Conservation (phyloP, 2,888 invertebrate species). For the Schrankia costaestrigalis region DNA sequence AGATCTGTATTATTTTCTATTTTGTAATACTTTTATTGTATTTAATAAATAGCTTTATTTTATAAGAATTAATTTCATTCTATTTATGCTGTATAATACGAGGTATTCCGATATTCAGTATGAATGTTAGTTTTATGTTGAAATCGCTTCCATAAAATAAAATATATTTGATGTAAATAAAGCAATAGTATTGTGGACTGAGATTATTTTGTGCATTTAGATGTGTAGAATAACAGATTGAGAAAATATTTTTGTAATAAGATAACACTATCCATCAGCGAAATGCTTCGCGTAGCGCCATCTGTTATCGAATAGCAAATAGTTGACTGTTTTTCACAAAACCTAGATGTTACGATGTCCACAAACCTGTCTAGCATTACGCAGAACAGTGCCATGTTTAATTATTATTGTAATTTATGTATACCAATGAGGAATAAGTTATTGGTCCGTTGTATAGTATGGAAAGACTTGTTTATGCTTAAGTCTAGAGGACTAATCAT, state of each 20-base stretch:
- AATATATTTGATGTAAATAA: conserved; percentile 56
- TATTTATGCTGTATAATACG: conserved; percentile 77
- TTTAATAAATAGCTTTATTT: conserved; percentile 59
- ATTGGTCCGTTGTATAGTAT: conserved; percentile 16
- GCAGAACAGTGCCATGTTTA: conserved; percentile 48
- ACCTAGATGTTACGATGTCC: conserved; percentile 28
- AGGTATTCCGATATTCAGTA: conserved; percentile 75
- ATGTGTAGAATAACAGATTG: conserved; percentile 43
- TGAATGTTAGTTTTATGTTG: conserved; percentile 61
- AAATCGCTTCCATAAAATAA: conserved; percentile 64
- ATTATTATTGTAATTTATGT: conserved; percentile 20
- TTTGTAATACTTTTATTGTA: conserved; percentile 77
- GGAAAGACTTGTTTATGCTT: conserved; percentile 19
- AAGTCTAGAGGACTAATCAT: too few relatives aligned
- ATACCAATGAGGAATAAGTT: conserved; percentile 16
- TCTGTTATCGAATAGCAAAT: conserved; percentile 41
- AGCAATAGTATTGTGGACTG: conserved; percentile 71
- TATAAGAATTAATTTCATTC: conserved; percentile 53
- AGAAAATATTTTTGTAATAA: conserved; percentile 38
- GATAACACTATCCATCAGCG: conserved; percentile 22
- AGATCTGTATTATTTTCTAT: conserved; percentile 81
- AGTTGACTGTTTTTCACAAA: conserved; percentile 5
- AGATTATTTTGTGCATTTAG: conserved; percentile 76
- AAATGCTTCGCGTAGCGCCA: conserved; percentile 39
- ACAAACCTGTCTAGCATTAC: conserved; percentile 25